phyloP scores from a whole-genome alignment of 2,113 vertebrate species.

The Nesoenas mayeri region DNA sequence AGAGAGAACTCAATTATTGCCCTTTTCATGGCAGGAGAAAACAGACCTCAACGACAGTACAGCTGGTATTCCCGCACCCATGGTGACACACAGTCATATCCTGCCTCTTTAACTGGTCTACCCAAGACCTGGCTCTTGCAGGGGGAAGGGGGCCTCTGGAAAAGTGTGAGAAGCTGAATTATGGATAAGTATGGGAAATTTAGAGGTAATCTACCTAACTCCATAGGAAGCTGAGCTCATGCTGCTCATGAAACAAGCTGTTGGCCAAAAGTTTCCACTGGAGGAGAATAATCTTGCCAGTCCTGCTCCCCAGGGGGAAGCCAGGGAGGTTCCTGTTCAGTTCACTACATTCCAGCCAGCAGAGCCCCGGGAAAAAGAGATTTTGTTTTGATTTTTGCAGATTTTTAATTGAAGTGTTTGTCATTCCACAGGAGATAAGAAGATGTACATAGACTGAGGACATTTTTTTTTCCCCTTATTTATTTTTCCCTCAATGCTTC shows the following conservation, averaged over 20 bases:
- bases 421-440: slow-evolving; percentile 11
- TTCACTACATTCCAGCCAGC: background rate
- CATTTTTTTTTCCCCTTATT: background rate
- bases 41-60: rapidly evolving
- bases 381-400: background rate
- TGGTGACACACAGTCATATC: rapidly evolving
- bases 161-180: background rate
- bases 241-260: background rate
- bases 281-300: background rate
- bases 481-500: background rate
- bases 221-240: background rate
- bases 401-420: slow-evolving; percentile 39
- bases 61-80: rapidly evolving
- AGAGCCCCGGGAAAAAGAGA: background rate
- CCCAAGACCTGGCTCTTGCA: background rate
- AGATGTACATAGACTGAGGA: background rate
- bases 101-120: rapidly evolving
- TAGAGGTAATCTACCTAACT: background rate
- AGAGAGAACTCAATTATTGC: background rate
- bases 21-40: background rate
- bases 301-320: background rate
- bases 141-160: rapidly evolving
- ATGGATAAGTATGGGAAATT: background rate
- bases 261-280: background rate
- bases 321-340: rapidly evolving